Evolutionary conservation across 2,888 invertebrate genomes (phyloP).

Genomic region (Leucophenga montana): DNA sequence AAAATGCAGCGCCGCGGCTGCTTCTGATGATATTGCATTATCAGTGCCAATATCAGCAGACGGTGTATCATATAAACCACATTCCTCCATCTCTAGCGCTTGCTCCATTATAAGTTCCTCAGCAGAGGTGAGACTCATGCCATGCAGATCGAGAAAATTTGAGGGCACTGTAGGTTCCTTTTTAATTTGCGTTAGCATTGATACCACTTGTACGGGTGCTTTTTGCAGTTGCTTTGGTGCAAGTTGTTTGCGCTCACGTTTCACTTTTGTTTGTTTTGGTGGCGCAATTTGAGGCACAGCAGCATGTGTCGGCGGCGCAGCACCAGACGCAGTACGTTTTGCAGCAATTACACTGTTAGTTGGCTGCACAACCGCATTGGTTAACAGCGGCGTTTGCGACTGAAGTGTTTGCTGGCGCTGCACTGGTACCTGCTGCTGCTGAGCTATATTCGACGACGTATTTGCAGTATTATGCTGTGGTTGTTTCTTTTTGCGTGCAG

Average conservation of each 20-base stretch:
- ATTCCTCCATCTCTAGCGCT: slow-evolving; percentile 72
- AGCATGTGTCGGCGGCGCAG: not conserved
- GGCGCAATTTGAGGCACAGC: slow-evolving; percentile 15
- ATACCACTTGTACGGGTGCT: slow-evolving; percentile 41
- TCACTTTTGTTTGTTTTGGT: slow-evolving; percentile 56
- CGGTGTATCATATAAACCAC: slow-evolving; percentile 64
- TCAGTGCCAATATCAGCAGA: slow-evolving; percentile 50
- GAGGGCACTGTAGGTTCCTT: slow-evolving; percentile 51
- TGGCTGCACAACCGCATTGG: slow-evolving; percentile 21
- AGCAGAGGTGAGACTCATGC: slow-evolving; percentile 70
- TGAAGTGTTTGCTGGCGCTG: slow-evolving; percentile 13
- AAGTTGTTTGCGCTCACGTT: slow-evolving; percentile 65
- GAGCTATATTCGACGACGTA: slow-evolving; percentile 48
- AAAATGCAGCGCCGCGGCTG: slow-evolving; percentile 65
- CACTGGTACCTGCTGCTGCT: slow-evolving; percentile 11
- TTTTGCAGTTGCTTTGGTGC: slow-evolving; percentile 67
- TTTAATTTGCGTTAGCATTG: slow-evolving; percentile 48
- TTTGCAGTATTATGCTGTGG: slow-evolving; percentile 58
- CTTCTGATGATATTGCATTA: slow-evolving; percentile 65
- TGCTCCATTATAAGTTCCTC: slow-evolving; percentile 73
- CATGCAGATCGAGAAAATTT: slow-evolving; percentile 66
- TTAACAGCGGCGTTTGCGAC: not conserved
- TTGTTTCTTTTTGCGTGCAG: slow-evolving; percentile 55
- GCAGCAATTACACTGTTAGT: slow-evolving; percentile 10
- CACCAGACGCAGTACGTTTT: slow-evolving; percentile 19